Evolutionary conservation across 1,140 invertebrate genomes (phyloP).

Genomic region (Trichogramma pretiosum): DNA sequence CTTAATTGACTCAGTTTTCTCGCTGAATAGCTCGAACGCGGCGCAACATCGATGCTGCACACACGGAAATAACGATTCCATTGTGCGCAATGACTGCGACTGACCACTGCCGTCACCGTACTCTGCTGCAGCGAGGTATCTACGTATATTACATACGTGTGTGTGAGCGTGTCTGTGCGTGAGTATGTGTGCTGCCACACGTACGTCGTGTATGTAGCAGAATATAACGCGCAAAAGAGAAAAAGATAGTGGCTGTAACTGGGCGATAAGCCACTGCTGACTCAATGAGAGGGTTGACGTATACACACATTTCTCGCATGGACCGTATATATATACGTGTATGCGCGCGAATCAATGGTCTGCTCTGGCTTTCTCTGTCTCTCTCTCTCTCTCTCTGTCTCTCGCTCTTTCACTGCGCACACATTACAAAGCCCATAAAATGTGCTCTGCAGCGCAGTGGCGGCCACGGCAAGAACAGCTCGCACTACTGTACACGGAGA

Average conservation of each 20-base stretch:
- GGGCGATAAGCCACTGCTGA: constrained; percentile 23
- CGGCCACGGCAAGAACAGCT: constrained; percentile 19
- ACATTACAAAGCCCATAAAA: constrained; percentile 28
- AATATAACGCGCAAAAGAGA: background rate
- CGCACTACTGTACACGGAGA: background rate
- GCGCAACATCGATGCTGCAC: too few relatives aligned
- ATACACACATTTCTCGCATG: constrained; percentile 14
- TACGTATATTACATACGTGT: too few relatives aligned
- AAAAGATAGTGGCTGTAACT: background rate
- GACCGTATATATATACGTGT: too few relatives aligned
- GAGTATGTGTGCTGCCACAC: too few relatives aligned
- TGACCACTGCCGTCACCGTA: background rate
- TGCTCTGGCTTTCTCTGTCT: constrained; percentile 20
- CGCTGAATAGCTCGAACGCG: too few relatives aligned
- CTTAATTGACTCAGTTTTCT: constrained; percentile 21
- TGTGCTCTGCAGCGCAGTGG: constrained; percentile 21
- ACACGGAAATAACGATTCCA: constrained; percentile 32
- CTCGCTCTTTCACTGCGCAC: background rate
- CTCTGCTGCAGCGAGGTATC: too few relatives aligned
- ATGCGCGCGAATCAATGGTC: too few relatives aligned
- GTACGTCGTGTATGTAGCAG: too few relatives aligned
- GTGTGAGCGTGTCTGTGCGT: too few relatives aligned
- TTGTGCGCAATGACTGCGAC: constrained; percentile 26
- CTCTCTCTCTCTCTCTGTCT: background rate
- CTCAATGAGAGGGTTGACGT: constrained; percentile 26